Evolutionary conservation across 2,888 invertebrate species (phyloP), one percentile per base, ranked within the genome.

Genomic region (Mimumesa dahlbomi): DNA sequence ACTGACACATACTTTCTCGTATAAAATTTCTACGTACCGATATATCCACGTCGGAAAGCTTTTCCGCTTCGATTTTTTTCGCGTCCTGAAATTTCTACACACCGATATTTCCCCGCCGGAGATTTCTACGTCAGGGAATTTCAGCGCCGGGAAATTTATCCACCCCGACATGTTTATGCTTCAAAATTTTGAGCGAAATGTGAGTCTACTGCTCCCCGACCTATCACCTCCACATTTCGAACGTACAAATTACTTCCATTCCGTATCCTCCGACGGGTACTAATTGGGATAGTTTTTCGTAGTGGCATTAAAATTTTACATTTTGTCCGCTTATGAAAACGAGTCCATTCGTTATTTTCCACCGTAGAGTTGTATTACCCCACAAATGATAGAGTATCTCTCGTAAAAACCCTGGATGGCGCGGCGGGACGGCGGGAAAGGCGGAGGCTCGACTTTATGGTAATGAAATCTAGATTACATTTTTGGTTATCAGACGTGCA

Each of bases 381-480:
- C 61, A 54, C 50, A 49, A 75, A 73, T 70, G 78, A 78, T 63
- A 67, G 64, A 67, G 53, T 73, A 52, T 42, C 65, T 31, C 59
- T 57, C 57, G 21, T 56, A 49, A 69, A 70, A 48, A 49, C 50
- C 43, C n/a, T 34, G 58, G 46, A 45, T 18, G 19, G 21, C 14
- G 16, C 11, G 38, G 52, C n/a, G 42, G 16, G 11, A 29, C 31
- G 43, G 42, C 6, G 13, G 21, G 1, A 7, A 29, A 19, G 19
- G 49, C 0, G 22, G 36, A 42, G 29, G 43, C 34, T 34, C 36
- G 53, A 67, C 67, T 78, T 76, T 74, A 78, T 69, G 75, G 58
- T 79, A 79, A 79, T 79, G 76, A 79, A 79, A 79, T 79, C 77
- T 72, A 70, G 74, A 77, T 79, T 69, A 72, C 63, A 67, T 71